phyloP scores from a whole-genome alignment of 1,140 invertebrate genomes.

The Homarus americanus region DNA sequence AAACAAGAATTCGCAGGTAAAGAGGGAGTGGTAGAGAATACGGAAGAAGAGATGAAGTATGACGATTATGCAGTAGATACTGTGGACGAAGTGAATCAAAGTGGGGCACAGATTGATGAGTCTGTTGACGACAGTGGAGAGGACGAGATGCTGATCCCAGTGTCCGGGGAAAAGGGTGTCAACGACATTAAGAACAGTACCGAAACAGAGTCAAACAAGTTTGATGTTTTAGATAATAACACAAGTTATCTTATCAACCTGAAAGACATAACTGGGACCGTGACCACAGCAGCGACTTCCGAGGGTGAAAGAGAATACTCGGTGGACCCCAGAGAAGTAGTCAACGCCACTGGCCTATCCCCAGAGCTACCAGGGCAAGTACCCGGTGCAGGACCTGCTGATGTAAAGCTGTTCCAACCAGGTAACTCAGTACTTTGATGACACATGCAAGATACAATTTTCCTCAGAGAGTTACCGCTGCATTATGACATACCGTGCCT shows the following conservation, averaged over 20 bases:
- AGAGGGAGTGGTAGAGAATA: neutral
- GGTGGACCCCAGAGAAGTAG: neutral
- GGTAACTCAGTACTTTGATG: slow-evolving; percentile 14
- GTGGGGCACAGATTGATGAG: neutral
- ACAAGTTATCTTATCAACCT: neutral
- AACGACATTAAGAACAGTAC: too few species aligned
- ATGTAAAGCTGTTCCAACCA: slow-evolving; percentile 22
- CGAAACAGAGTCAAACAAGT: neutral
- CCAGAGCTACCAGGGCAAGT: neutral
- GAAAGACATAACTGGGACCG: neutral
- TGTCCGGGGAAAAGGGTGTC: neutral
- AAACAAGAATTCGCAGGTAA: neutral
- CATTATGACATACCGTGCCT: neutral
- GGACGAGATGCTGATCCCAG: neutral
- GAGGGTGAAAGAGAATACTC: neutral
- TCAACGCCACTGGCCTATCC: neutral
- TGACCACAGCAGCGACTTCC: neutral
- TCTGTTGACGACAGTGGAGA: neutral
- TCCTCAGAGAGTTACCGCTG: neutral
- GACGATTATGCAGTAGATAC: neutral
- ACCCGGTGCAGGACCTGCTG: neutral
- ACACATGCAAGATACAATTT: neutral
- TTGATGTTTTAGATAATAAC: neutral
- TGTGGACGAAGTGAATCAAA: neutral
- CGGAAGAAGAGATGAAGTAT: neutral